Percentiles rank a stretch among this genome's conserved stretches.
Evolutionary conservation across 1,140 invertebrate species (phyloP).

Genomic region (Charaxes varanes): DNA sequence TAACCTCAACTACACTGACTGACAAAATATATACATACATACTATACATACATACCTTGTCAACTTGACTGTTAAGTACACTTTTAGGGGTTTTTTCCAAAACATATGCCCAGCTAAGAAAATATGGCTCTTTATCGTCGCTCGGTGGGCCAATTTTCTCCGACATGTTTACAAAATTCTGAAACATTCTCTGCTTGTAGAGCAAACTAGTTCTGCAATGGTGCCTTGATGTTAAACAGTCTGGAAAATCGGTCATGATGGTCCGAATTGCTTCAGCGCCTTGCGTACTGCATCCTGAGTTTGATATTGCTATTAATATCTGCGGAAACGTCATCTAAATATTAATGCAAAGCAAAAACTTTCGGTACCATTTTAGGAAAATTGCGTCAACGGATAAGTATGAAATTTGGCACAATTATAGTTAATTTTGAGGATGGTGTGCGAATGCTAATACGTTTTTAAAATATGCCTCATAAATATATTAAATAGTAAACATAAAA

Average conservation of each 20-base stretch:
- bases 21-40: no score
- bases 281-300: constrained; percentile 36
- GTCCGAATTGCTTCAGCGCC: constrained; percentile 58
- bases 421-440: no score
- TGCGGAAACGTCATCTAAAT: no score
- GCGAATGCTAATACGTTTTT: no score
- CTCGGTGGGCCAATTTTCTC: constrained; percentile 26
- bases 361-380: no score
- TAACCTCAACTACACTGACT: no score
- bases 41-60: constrained; percentile 68
- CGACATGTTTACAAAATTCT: constrained; percentile 64
- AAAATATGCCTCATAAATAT: no score
- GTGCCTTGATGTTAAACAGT: constrained; percentile 46
- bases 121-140: constrained; percentile 73
- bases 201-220: constrained; percentile 67
- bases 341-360: no score
- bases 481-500: no score
- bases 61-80: constrained; percentile 77
- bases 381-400: no score
- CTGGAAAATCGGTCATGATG: constrained; percentile 60
- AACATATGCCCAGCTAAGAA: constrained; percentile 78
- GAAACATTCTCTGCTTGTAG: constrained; percentile 79
- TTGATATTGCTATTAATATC: constrained; percentile 49
- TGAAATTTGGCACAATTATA: no score
- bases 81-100: constrained; percentile 76